Conservation (phyloP, 2,797 vertebrate genomes). For the Crocodylus rhombifer region DNA sequence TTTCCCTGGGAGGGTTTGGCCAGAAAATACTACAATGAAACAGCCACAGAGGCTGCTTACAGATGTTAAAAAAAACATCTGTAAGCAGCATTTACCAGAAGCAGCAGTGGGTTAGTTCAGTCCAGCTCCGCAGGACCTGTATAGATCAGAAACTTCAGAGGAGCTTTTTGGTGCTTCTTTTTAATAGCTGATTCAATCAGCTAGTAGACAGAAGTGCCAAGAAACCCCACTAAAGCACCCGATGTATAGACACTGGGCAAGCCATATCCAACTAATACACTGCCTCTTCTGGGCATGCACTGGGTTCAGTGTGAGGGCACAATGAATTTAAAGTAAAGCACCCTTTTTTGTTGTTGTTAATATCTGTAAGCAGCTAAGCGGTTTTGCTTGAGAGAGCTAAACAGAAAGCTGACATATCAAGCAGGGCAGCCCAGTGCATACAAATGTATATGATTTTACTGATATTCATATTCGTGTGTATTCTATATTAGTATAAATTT, state of each 20-base stretch:
- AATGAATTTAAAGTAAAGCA: no score
- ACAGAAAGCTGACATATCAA: background rate
- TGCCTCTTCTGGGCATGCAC: no score
- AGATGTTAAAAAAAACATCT: background rate
- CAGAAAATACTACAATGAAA: background rate
- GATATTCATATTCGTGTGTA: background rate
- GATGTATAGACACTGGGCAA: no score
- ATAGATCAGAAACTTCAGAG: no score
- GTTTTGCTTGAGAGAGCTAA: background rate
- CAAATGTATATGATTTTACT: background rate
- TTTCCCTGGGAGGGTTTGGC: background rate
- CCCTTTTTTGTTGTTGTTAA: no score
- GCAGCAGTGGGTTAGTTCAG: no score
- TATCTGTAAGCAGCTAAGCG: background rate
- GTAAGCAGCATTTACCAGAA: no score
- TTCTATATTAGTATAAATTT: background rate
- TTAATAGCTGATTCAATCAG: background rate
- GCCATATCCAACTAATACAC: no score
- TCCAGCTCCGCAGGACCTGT: no score
- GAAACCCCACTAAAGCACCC: no score
- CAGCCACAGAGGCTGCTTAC: background rate
- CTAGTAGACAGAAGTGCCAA: background rate
- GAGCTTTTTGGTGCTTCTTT: no score
- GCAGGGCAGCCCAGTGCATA: rapidly evolving
- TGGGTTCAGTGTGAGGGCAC: background rate